phyloP scores from a whole-genome alignment of 2,888 invertebrate species.

The Orthosia cruda region DNA sequence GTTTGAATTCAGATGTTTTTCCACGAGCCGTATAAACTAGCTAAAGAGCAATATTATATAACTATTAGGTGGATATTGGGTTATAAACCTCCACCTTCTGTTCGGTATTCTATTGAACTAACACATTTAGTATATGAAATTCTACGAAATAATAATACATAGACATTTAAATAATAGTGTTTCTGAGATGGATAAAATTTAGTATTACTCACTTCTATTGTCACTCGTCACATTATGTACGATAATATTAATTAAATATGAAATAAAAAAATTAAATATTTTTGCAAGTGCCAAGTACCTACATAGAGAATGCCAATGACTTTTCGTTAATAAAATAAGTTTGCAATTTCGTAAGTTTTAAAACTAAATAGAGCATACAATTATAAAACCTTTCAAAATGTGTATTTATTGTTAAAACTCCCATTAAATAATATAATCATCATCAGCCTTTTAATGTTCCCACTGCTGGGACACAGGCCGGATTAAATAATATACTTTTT shows the following conservation, averaged over 20 bases:
- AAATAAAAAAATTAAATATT: no score
- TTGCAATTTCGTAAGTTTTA: neutral
- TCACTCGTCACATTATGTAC: no score
- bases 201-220: no score
- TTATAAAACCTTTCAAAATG: neutral
- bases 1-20: neutral
- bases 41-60: neutral
- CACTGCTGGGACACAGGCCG: no score
- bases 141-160: no score
- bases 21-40: neutral
- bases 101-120: neutral
- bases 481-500: no score
- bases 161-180: no score
- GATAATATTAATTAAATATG: no score
- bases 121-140: neutral
- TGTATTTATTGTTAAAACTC: neutral
- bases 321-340: neutral
- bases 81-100: neutral
- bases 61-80: neutral
- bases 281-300: no score
- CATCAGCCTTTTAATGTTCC: no score
- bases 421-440: neutral
- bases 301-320: neutral
- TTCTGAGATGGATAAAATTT: no score
- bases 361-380: conserved; percentile 2